Evolutionary conservation across 2,888 invertebrate species (phyloP).

Genomic region (Scelioninae gen. 2): DNA sequence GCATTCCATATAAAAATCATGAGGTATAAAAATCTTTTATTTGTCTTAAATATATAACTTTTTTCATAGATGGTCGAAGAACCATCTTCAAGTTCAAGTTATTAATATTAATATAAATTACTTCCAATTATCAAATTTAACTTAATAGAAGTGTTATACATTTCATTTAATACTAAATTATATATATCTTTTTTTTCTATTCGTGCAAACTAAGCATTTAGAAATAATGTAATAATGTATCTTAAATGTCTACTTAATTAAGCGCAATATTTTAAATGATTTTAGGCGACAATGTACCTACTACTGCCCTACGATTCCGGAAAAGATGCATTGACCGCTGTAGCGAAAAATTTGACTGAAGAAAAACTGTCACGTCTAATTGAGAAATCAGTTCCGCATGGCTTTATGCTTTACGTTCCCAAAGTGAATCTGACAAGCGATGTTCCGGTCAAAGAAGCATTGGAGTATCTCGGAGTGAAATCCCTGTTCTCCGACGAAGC

Average conservation of each 20-base stretch:
- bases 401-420: constrained; percentile 1
- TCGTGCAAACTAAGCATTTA: no score
- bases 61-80: no score
- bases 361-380: constrained; percentile 15
- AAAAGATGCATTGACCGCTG: neutral
- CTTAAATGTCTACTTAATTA: no score
- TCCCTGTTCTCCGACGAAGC: neutral
- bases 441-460: constrained; percentile 18
- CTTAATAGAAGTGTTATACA: no score
- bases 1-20: constrained; percentile 16
- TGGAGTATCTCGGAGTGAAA: constrained; percentile 16
- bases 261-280: no score
- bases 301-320: constrained; percentile 10
- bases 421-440: constrained; percentile 27
- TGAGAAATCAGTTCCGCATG: neutral
- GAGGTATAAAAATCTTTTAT: constrained; percentile 28
- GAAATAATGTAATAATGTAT: no score
- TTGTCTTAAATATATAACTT: no score
- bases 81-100: no score
- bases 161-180: no score
- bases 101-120: no score
- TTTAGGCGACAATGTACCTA: constrained; percentile 31
- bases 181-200: no score
- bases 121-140: no score
- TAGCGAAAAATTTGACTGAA: constrained; percentile 7